These are phyloP conservation scores for Nylanderia fulva DNA, from an alignment of 1,140 invertebrate genomes.

Conservation along the genomic window DNA sequence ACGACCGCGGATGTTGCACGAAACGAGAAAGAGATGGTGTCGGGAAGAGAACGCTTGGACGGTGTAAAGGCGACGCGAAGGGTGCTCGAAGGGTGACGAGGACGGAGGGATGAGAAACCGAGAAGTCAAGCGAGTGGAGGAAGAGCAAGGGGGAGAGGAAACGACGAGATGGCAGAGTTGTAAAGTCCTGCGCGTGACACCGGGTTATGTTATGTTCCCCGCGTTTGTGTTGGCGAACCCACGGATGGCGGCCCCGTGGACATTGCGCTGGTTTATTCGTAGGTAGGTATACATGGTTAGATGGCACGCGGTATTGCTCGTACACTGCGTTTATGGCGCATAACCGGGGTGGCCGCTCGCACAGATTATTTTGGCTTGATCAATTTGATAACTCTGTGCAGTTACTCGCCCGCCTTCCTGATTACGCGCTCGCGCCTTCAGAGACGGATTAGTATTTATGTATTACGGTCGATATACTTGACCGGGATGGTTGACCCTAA, in stretches of 20 bases:
- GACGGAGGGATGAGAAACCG: slow-evolving; percentile 54
- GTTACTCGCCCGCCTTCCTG: slow-evolving; percentile 80
- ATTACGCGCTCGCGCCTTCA: slow-evolving; percentile 72
- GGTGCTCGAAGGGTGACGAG: slow-evolving; percentile 37
- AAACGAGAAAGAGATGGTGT: slow-evolving; percentile 71
- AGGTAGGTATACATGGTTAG: slow-evolving; percentile 78
- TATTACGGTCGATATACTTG: slow-evolving; percentile 32
- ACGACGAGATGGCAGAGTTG: slow-evolving; percentile 84
- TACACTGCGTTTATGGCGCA: slow-evolving; percentile 85
- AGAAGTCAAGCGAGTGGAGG: slow-evolving; percentile 55
- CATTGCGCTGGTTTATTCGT: slow-evolving; percentile 76
- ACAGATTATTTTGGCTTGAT: slow-evolving; percentile 86
- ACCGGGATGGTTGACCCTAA: slow-evolving; percentile 6
- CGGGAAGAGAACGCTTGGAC: slow-evolving; percentile 47
- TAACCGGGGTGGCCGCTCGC: slow-evolving; percentile 82
- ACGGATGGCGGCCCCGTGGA: slow-evolving; percentile 65
- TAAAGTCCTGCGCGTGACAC: slow-evolving; percentile 85
- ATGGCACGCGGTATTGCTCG: slow-evolving; percentile 83
- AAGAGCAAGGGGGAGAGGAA: slow-evolving; percentile 69
- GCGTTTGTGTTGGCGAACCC: slow-evolving; percentile 75
- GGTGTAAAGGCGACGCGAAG: slow-evolving; percentile 55
- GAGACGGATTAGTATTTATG: slow-evolving; percentile 66
- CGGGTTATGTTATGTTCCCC: slow-evolving; percentile 83
- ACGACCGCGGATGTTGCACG: slow-evolving; percentile 51
- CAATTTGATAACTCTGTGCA: slow-evolving; percentile 85